A percentile compares a stretch with the other conserved stretches of the same genome.
These are phyloP conservation scores for Heliconius melpomene DNA, from an alignment of 1,140 invertebrate species.

Conservation along the genomic window DNA sequence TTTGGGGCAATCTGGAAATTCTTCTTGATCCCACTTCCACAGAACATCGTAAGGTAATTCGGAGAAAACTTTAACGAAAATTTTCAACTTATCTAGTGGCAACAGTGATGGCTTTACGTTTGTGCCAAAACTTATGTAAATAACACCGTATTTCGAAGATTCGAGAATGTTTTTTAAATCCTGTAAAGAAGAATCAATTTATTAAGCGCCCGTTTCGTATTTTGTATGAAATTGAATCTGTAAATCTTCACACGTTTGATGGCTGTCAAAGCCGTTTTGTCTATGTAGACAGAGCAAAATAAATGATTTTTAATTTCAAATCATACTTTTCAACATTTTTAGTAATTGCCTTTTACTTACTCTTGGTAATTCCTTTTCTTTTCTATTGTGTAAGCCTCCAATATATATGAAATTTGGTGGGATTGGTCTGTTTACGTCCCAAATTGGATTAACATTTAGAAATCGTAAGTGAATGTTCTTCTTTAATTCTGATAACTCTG, in stretches of 20 bases:
- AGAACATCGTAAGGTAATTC: conserved; percentile 41
- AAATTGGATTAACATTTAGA: conserved; percentile 75
- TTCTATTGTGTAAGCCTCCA: conserved; percentile 30
- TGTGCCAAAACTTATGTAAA: conserved; percentile 66
- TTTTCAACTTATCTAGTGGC: conserved; percentile 55
- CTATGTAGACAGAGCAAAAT: too few relatives aligned
- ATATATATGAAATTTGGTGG: conserved; percentile 30
- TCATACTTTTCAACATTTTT: too few relatives aligned
- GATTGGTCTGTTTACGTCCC: conserved; percentile 29
- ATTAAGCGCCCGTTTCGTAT: too few relatives aligned
- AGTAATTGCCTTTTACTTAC: not conserved
- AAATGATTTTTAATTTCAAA: too few relatives aligned
- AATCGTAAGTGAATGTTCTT: conserved; percentile 81
- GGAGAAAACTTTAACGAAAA: conserved; percentile 72
- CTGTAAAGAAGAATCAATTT: conserved; percentile 51
- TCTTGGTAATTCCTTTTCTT: conserved; percentile 22
- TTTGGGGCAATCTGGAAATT: conserved; percentile 44
- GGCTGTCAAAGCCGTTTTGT: too few relatives aligned
- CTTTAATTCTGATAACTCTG: conserved; percentile 68
- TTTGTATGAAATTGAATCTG: not conserved
- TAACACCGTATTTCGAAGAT: conserved; percentile 79
- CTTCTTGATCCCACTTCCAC: conserved; percentile 74
- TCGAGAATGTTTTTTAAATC: conserved; percentile 81
- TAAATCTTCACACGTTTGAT: not conserved
- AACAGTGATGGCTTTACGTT: conserved; percentile 74